Evolutionary conservation across 1,140 invertebrate genomes (phyloP).

Genomic region (Trinorchestia longiramus): DNA sequence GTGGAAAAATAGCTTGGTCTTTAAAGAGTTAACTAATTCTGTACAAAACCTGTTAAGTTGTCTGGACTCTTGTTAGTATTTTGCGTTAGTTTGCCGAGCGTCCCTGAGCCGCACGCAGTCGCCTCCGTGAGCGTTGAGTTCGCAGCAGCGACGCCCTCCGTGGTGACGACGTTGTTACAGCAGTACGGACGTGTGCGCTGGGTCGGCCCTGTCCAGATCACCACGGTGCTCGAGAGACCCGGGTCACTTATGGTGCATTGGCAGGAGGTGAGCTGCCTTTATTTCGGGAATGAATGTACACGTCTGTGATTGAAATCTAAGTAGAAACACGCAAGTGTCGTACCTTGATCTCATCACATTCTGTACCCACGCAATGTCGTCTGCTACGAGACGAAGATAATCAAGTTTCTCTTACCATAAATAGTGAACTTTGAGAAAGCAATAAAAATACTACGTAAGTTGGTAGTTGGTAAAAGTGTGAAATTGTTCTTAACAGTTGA

Average conservation of each 20-base stretch:
- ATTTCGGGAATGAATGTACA: neutral
- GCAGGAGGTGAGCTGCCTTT: neutral
- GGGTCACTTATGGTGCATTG: constrained; percentile 26
- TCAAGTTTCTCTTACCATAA: neutral
- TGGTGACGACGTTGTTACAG: neutral
- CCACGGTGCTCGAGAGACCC: neutral
- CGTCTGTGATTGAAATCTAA: neutral
- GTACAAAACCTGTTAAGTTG: neutral
- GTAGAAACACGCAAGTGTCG: too few relatives aligned
- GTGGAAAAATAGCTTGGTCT: neutral
- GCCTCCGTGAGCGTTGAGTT: constrained; percentile 2
- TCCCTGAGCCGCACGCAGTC: neutral
- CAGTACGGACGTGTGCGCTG: constrained; percentile 8
- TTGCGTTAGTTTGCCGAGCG: neutral
- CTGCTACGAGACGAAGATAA: neutral
- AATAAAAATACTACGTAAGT: neutral
- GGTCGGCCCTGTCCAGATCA: constrained; percentile 32
- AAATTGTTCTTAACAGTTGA: neutral
- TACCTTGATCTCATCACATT: neutral
- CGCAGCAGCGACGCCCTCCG: neutral
- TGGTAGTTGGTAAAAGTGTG: neutral
- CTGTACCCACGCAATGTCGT: neutral
- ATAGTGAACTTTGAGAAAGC: neutral
- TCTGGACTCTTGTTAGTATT: neutral
- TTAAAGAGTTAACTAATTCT: neutral